phyloP scores from a whole-genome alignment of 2,888 invertebrate genomes.

The Drosophila neotestacea region DNA sequence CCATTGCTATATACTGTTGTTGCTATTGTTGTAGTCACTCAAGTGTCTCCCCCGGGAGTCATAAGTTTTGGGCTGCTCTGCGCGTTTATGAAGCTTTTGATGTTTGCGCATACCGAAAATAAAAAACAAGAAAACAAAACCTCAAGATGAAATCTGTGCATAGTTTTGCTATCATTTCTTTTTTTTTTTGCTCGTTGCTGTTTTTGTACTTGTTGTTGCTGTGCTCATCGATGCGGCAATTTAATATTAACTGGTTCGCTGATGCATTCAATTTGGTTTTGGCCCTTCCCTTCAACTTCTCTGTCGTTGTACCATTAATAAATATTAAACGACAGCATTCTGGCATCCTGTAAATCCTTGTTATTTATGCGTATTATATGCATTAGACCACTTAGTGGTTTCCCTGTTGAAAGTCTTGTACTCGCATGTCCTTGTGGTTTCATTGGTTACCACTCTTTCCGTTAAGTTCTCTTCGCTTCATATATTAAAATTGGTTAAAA shows the following conservation, averaged over 20 bases:
- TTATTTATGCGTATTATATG: conserved; percentile 40
- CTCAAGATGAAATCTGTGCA: conserved; percentile 55
- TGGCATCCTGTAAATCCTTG: conserved; percentile 27
- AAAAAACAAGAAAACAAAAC: conserved; percentile 32
- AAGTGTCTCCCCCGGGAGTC: conserved; percentile 78
- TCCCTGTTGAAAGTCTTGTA: conserved; percentile 28
- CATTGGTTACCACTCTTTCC: conserved; percentile 9
- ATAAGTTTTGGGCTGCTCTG: conserved; percentile 60
- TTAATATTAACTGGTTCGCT: conserved; percentile 79
- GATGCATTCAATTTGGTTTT: conserved; percentile 73
- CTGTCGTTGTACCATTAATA: conserved; percentile 61
- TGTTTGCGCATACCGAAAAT: conserved; percentile 53
- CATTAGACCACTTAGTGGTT: conserved; percentile 52
- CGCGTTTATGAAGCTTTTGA: conserved; percentile 80
- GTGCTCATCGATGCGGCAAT: conserved; percentile 71
- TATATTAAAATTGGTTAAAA: not conserved
- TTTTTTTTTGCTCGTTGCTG: conserved; percentile 16
- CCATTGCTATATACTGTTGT: conserved; percentile 25
- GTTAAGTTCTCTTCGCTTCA: not conserved
- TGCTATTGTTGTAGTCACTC: conserved; percentile 70
- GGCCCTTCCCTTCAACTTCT: conserved; percentile 20
- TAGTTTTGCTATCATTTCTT: conserved; percentile 52
- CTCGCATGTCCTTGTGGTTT: conserved; percentile 38
- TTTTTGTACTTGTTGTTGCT: conserved; percentile 28
- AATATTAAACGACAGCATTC: conserved; percentile 61